Conservation (phyloP, 1,140 invertebrate genomes). For the Pachypeltis micranthus region DNA sequence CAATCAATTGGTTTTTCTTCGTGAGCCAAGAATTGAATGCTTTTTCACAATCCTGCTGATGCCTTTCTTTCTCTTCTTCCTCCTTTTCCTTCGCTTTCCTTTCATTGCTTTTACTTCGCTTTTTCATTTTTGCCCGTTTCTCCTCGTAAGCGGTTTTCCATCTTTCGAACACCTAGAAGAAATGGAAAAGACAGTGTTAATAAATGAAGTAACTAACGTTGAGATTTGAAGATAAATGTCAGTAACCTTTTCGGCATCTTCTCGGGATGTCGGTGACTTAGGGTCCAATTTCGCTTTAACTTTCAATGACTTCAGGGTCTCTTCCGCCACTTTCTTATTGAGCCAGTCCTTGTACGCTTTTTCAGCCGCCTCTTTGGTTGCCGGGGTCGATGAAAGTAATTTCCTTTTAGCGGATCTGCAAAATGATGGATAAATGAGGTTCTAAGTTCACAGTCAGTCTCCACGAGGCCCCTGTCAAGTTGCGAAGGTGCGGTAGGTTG, state of each 20-base stretch:
- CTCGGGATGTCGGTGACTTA: not conserved
- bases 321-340: slow-evolving; percentile 9
- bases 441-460: no score
- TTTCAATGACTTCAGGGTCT: not conserved
- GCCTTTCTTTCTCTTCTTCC: slow-evolving; percentile 15
- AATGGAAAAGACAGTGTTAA: not conserved
- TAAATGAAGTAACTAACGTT: not conserved
- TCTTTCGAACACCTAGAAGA: slow-evolving; percentile 13
- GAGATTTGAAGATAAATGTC: not conserved
- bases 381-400: not conserved
- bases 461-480: no score
- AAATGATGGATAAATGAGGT: no score
- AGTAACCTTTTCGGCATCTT: not conserved
- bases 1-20: not conserved
- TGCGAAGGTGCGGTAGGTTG: no score
- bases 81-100: slow-evolving; percentile 14
- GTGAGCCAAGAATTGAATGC: not conserved
- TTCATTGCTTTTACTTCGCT: slow-evolving; percentile 3
- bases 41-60: slow-evolving; percentile 4
- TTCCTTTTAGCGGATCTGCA: not conserved
- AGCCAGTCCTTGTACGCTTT: slow-evolving; percentile 18
- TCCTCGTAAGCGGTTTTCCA: slow-evolving; percentile 16
- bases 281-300: not conserved
- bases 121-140: slow-evolving; percentile 11
- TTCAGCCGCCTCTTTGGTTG: slow-evolving; percentile 1